Evolutionary conservation across 2,113 vertebrate genomes (phyloP), one percentile per base, ranked within the genome.

Genomic region (Phalacrocorax aristotelis): DNA sequence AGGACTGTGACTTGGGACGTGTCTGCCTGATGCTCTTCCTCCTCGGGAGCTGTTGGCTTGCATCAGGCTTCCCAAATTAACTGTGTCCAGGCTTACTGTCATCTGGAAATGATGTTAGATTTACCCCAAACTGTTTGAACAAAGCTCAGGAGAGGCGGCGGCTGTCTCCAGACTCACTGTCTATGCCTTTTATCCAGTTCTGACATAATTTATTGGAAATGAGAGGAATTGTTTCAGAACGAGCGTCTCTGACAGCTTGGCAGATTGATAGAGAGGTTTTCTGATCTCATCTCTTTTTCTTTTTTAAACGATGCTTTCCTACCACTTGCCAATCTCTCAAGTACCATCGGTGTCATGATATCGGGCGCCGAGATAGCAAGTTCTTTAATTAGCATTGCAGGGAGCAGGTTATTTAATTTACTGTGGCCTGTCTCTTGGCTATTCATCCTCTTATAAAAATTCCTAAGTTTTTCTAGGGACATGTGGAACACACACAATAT

Each of bases 261-360:
- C 95, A 96, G 94, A 71, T 96, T 97, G 96, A 97, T 96, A 91
- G 96, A 96, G 94, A 96, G 95, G 64, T 95, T 96, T 96, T 68
- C 81, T 91, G 87, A 95, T 95, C 85, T 16, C 87, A 79, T 91
- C 74, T 94, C 87, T 64, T 14, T 75, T 65, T 48, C 38, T 64
- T 51, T 36, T 90, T 5, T 30, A 69, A 40, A 15, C 13, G 34
- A 25, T 70, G 90, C 87, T 62, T 92, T 54, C 86, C 51, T 74
- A 64, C 80, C 42, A 44, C 93, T 64, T 75, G 94, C 77, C 89
- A 75, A 36, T 25, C 89, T 86, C 83, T 89, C 62, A 30, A 27
- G 69, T 42, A 44, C 49, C 75, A 23, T 44, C 0, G 8, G 49
- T 30, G 95, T 34, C 49, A 62, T 4, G 80, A 13, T 44, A 30